Conservation (phyloP, 2,888 invertebrate species). For the Hypselothyrea guttata region DNA sequence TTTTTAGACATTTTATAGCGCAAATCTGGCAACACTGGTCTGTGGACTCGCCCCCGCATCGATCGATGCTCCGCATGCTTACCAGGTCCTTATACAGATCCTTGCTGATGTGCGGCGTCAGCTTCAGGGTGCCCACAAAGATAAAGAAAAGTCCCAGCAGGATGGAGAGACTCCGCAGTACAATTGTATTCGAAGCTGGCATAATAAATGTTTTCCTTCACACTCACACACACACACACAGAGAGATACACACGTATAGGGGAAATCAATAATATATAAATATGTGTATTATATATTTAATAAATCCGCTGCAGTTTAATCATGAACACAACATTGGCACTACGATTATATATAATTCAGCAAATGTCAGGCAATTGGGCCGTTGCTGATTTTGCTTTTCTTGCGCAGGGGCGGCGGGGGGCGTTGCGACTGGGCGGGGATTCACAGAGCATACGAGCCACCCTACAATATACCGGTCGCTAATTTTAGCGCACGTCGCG, state of each 20-base stretch:
- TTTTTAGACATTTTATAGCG: too few species aligned
- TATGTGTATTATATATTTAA: slow-evolving; percentile 12
- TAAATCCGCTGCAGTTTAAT: slow-evolving; percentile 22
- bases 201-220: slow-evolving; percentile 52
- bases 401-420: slow-evolving; percentile 1
- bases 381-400: slow-evolving; percentile 27
- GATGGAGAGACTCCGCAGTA: slow-evolving; percentile 94
- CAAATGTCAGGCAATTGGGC: slow-evolving; percentile 33
- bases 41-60: slow-evolving; percentile 1
- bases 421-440: slow-evolving; percentile 31
- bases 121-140: slow-evolving; percentile 95
- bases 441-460: slow-evolving; percentile 54
- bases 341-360: slow-evolving; percentile 45
- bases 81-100: slow-evolving; percentile 98
- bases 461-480: slow-evolving; percentile 70
- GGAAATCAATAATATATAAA: slow-evolving; percentile 6
- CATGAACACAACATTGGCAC: slow-evolving; percentile 21
- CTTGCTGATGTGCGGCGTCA: slow-evolving; percentile 95
- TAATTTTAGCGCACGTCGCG: slow-evolving; percentile 65
- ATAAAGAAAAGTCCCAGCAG: slow-evolving; percentile 96
- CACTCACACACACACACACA: slow-evolving; percentile 1
- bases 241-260: too few species aligned
- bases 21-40: too few species aligned
- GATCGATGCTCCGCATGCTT: too few species aligned
- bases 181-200: slow-evolving; percentile 86